These are phyloP conservation scores for Microplitis mediator DNA, from an alignment of 1,140 invertebrate species.

Conservation along the genomic window DNA sequence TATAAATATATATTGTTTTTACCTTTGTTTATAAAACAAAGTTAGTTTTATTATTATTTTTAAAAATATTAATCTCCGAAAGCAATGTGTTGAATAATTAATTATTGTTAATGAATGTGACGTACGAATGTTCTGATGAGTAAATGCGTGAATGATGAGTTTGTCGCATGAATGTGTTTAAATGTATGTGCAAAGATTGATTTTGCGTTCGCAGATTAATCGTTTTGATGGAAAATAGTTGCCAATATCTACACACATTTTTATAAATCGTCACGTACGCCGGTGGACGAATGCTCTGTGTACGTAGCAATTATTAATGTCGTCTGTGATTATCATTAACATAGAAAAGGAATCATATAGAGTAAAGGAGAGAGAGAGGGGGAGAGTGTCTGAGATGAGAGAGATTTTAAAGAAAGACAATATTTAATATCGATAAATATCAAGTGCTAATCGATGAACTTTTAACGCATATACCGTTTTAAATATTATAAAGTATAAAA, in stretches of 20 bases:
- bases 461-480: conserved; percentile 14
- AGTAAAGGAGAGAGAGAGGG: neutral
- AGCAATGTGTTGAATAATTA: neutral
- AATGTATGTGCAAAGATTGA: conserved; percentile 8
- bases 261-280: conserved; percentile 33
- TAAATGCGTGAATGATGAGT: neutral
- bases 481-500: neutral
- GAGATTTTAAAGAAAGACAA: conserved; percentile 36
- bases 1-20: too few species aligned
- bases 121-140: neutral
- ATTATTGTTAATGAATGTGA: conserved; percentile 14
- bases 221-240: conserved; percentile 22
- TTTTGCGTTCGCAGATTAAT: conserved; percentile 29
- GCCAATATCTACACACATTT: neutral
- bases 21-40: too few species aligned
- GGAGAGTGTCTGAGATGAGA: neutral
- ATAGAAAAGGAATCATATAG: conserved; percentile 32
- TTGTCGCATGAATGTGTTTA: neutral
- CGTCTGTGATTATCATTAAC: conserved; percentile 54
- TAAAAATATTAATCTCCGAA: neutral
- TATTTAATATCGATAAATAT: conserved; percentile 22
- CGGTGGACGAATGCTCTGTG: conserved; percentile 43
- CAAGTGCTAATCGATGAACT: neutral
- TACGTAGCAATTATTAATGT: conserved; percentile 50
- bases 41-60: neutral